Percentiles rank a stretch among this genome's conserved stretches.
phyloP scores from a whole-genome alignment of 2,888 invertebrate species.

The Trissoscelio sp. region DNA sequence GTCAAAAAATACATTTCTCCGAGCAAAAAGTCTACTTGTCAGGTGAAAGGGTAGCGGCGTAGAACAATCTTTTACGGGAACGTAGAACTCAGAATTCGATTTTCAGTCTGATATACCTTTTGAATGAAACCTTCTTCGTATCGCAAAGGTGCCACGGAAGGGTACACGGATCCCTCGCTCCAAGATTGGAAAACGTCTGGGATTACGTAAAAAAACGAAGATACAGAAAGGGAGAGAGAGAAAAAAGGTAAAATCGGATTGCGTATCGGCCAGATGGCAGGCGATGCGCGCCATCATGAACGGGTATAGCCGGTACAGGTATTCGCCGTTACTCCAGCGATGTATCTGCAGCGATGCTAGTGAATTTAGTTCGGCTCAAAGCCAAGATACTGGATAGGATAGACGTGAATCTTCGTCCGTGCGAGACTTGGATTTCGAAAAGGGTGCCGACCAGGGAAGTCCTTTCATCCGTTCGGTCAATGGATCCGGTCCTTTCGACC shows the following conservation, averaged over 20 bases:
- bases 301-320: constrained; percentile 71
- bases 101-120: constrained; percentile 75
- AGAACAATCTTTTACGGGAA: constrained; percentile 63
- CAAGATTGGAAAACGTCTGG: constrained; percentile 76
- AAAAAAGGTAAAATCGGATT: constrained; percentile 77
- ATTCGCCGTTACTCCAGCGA: constrained; percentile 56
- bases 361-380: constrained; percentile 70
- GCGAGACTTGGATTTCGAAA: constrained; percentile 74
- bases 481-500: constrained; percentile 70
- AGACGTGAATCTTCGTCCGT: constrained; percentile 64
- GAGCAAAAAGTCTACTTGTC: constrained; percentile 63
- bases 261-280: constrained; percentile 80
- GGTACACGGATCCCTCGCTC: constrained; percentile 64
- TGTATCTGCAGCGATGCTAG: constrained; percentile 65
- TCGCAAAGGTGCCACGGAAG: constrained; percentile 68
- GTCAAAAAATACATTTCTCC: constrained; percentile 60
- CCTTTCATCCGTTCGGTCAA: constrained; percentile 74
- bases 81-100: constrained; percentile 75
- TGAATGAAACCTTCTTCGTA: constrained; percentile 72
- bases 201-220: constrained; percentile 75
- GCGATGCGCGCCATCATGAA: constrained; percentile 73
- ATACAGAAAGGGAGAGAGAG: constrained; percentile 41
- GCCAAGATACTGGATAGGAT: constrained; percentile 73
- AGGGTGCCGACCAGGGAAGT: constrained; percentile 70
- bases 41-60: constrained; percentile 55